A percentile compares a stretch with the other conserved stretches of the same genome.
Evolutionary conservation across 2,797 vertebrate species (phyloP).

Genomic region (Sphaeramia orbicularis): DNA sequence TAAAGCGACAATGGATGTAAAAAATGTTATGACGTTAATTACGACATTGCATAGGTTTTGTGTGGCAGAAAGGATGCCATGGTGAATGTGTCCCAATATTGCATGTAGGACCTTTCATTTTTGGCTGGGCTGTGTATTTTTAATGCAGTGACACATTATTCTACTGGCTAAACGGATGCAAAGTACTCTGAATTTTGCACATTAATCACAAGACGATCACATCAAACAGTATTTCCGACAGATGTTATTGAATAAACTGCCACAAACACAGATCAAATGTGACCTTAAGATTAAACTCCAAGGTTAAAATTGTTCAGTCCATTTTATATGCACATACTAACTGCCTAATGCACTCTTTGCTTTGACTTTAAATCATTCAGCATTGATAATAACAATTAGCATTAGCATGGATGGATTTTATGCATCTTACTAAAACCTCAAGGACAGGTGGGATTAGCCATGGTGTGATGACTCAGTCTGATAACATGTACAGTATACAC

Average conservation of each 20-base stretch:
- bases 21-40: no score
- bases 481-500: slow-evolving; percentile 35
- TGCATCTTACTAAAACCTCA: slow-evolving; percentile 33
- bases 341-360: neutral
- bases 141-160: slow-evolving; percentile 2
- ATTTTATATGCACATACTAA: neutral
- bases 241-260: slow-evolving; percentile 1
- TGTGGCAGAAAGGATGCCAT: no score
- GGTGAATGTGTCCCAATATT: no score
- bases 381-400: slow-evolving; percentile 20
- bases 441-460: slow-evolving; percentile 44
- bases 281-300: neutral
- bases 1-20: no score
- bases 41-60: no score
- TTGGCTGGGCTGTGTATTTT: neutral
- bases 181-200: neutral
- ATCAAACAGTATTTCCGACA: neutral
- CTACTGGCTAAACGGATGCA: neutral
- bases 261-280: neutral
- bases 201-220: neutral
- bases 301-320: slow-evolving; percentile 3
- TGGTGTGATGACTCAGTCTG: slow-evolving; percentile 62
- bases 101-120: no score
- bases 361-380: slow-evolving; percentile 16
- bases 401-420: neutral